Evolutionary conservation across 2,113 vertebrate genomes (phyloP).

Genomic region (Calidris pygmaea): DNA sequence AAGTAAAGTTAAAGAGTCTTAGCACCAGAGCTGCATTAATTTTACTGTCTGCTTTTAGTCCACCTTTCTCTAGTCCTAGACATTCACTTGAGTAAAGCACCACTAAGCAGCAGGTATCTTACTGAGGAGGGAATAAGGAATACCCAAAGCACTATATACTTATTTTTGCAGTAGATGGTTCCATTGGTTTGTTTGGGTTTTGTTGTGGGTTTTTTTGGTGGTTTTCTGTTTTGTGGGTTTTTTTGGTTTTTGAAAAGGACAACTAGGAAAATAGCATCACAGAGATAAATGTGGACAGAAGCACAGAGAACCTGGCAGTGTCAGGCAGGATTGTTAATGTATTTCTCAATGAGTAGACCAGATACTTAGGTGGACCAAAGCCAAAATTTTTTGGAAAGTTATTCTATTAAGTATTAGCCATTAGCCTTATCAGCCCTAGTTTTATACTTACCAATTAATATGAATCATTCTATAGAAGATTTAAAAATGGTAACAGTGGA

Average conservation of each 20-base stretch:
- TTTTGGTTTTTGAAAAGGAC: neutral
- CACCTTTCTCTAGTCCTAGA: neutral
- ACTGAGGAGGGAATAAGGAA: neutral
- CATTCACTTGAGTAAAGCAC: neutral
- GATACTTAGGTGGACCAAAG: neutral
- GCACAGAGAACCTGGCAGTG: neutral
- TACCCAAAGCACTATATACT: neutral
- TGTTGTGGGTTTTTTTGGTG: neutral
- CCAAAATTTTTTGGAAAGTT: neutral
- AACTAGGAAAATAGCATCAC: neutral
- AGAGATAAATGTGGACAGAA: neutral
- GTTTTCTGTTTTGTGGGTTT: neutral
- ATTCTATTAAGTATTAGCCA: neutral
- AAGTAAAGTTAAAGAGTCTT: neutral
- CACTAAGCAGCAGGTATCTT: neutral
- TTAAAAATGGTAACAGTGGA: neutral
- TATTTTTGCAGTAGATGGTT: neutral
- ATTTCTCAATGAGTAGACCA: neutral
- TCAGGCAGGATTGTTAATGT: neutral
- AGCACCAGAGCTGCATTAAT: neutral
- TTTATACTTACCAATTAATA: neutral
- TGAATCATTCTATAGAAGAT: neutral
- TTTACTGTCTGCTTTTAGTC: neutral
- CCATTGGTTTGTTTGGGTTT: fast-evolving
- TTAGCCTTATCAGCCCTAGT: neutral